Evolutionary conservation across 1,140 invertebrate species (phyloP).

Genomic region (Zaprionus tsacasi): DNA sequence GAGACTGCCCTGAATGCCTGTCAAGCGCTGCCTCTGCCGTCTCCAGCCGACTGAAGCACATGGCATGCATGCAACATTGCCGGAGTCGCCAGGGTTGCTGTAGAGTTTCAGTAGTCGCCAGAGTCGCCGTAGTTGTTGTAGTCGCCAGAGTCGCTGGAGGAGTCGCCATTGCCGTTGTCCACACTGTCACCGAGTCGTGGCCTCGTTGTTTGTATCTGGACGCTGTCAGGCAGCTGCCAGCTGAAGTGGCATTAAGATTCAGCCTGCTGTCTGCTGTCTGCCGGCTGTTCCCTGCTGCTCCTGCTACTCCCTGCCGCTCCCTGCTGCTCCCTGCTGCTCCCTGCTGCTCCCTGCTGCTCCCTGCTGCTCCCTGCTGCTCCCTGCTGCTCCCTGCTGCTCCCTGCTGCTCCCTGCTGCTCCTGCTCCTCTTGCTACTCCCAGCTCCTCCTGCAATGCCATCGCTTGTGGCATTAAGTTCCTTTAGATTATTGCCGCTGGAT

Average conservation of each 20-base stretch:
- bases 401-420: too few species aligned
- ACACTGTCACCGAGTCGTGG: constrained; percentile 22
- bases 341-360: too few species aligned
- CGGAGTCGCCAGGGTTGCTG: constrained; percentile 10
- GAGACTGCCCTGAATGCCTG: constrained; percentile 42
- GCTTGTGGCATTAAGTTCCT: constrained; percentile 27
- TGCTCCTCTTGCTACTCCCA: too few species aligned
- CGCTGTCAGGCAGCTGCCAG: constrained; percentile 80
- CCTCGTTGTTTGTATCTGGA: constrained; percentile 60
- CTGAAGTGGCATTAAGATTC: constrained; percentile 78
- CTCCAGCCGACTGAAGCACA: constrained; percentile 36
- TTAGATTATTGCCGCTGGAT: constrained; percentile 39
- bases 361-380: too few species aligned
- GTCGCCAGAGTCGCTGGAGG: too few species aligned
- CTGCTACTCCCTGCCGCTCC: too few species aligned
- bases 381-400: constrained; percentile 1
- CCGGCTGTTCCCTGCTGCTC: too few species aligned
- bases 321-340: constrained; percentile 4
- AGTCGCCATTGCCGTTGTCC: constrained; percentile 36
- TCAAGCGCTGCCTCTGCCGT: constrained; percentile 40
- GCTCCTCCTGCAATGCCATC: neutral
- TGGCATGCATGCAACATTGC: constrained; percentile 65
- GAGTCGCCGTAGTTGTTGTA: constrained; percentile 16
- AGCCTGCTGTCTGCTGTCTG: constrained; percentile 21
- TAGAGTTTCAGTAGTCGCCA: neutral